Percentiles rank a stretch among this genome's conserved stretches.
These are phyloP conservation scores for Astur gentilis DNA, from an alignment of 2,113 vertebrate genomes.

Conservation along the genomic window DNA sequence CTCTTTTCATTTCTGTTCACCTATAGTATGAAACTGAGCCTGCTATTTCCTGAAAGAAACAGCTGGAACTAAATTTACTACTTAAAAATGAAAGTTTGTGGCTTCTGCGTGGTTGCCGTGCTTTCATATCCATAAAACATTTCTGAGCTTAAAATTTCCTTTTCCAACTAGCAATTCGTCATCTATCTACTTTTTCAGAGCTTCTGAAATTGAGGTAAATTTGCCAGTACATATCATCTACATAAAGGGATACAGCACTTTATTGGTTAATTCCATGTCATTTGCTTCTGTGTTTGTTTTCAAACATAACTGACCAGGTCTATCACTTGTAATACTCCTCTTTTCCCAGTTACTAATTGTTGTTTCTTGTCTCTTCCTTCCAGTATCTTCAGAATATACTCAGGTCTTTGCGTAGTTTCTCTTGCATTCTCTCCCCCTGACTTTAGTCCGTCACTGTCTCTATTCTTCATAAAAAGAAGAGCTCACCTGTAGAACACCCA, in stretches of 20 bases:
- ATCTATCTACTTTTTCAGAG: neutral
- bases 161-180: neutral
- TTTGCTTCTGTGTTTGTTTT: neutral
- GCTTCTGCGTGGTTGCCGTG: neutral
- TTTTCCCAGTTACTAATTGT: neutral
- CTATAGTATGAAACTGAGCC: neutral
- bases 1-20: neutral
- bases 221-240: neutral
- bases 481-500: neutral
- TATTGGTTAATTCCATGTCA: neutral
- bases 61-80: neutral
- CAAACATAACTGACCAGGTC: neutral
- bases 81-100: slow-evolving; percentile 1
- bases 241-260: neutral
- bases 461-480: neutral
- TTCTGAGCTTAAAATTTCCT: neutral
- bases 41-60: neutral
- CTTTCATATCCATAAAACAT: neutral
- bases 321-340: neutral
- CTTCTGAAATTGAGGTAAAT: neutral
- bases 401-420: neutral
- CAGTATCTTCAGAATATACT: neutral
- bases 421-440: neutral
- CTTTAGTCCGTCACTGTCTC: neutral
- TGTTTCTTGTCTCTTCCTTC: neutral